Evolutionary conservation across 2,888 invertebrate genomes (phyloP).

Genomic region (Odontocolon sp.): DNA sequence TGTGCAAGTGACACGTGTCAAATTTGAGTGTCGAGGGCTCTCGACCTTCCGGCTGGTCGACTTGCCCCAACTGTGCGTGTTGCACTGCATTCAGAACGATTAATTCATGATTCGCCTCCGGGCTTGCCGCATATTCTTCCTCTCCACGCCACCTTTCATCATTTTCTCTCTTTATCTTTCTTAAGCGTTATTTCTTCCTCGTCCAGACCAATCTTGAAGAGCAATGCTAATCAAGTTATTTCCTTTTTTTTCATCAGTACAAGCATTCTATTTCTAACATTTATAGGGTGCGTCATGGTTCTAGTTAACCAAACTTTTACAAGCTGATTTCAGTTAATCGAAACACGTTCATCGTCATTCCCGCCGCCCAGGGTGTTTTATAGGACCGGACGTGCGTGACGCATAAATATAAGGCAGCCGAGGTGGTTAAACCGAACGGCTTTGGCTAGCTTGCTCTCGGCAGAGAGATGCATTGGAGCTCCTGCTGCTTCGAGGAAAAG

Average conservation of each 20-base stretch:
- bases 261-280: neutral
- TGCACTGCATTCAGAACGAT: conserved; percentile 41
- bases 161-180: neutral
- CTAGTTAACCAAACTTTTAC: conserved; percentile 4
- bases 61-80: conserved; percentile 25
- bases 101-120: conserved; percentile 42
- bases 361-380: conserved; percentile 31
- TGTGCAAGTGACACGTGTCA: conserved; percentile 64
- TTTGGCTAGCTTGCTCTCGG: neutral
- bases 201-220: too few relatives aligned
- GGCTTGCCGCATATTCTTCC: neutral
- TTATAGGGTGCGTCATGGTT: neutral
- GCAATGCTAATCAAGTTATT: too few relatives aligned
- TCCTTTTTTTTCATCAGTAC: too few relatives aligned
- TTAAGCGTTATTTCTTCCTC: too few relatives aligned
- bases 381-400: conserved; percentile 31
- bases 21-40: conserved; percentile 52
- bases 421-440: conserved; percentile 15
- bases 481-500: conserved; percentile 43
- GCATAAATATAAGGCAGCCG: conserved; percentile 39
- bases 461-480: conserved; percentile 15
- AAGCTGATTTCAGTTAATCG: neutral
- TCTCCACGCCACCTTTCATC: neutral
- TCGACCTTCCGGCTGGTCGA: conserved; percentile 49
- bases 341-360: conserved; percentile 24